Percentiles rank a stretch among this genome's conserved stretches.
Conservation (phyloP, 1,140 invertebrate species). For the Dinoponera quadriceps region DNA sequence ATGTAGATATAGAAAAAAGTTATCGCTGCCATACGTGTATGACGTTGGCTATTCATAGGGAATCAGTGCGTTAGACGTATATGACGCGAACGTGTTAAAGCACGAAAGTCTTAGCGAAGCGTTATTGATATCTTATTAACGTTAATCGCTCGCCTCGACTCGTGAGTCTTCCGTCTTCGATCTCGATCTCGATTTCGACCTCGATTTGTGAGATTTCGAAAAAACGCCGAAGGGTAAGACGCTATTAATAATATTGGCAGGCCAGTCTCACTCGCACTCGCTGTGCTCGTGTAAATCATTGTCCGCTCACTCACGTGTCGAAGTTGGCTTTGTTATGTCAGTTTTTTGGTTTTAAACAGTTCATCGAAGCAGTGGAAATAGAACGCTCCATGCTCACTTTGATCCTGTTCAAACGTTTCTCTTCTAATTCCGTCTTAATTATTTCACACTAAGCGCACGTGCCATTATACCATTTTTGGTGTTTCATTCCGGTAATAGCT, state of each 20-base stretch:
- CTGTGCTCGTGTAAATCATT: conserved; percentile 45
- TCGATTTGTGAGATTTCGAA: background rate
- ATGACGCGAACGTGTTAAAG: too few species aligned
- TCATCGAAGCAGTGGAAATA: conserved; percentile 56
- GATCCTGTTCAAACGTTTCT: conserved; percentile 68
- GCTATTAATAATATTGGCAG: conserved; percentile 48
- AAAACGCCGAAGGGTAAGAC: background rate
- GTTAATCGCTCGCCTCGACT: too few species aligned
- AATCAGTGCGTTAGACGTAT: too few species aligned
- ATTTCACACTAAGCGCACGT: conserved; percentile 52
- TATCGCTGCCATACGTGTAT: too few species aligned
- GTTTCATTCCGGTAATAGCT: conserved; percentile 58
- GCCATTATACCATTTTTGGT: conserved; percentile 42
- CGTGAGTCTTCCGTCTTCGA: too few species aligned
- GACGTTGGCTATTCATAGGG: too few species aligned
- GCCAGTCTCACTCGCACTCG: background rate
- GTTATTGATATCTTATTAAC: too few species aligned
- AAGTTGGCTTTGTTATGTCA: conserved; percentile 44
- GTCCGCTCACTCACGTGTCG: conserved; percentile 39
- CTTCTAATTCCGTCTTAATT: conserved; percentile 65
- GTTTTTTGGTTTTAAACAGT: conserved; percentile 48
- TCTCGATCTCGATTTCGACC: too few species aligned
- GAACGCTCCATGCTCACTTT: conserved; percentile 54
- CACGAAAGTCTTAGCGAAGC: too few species aligned
- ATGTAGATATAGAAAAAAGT: too few species aligned